Evolutionary conservation across 2,888 invertebrate species (phyloP), one percentile per base, ranked within the genome.

Genomic region (Hydroisotoma schaefferi): DNA sequence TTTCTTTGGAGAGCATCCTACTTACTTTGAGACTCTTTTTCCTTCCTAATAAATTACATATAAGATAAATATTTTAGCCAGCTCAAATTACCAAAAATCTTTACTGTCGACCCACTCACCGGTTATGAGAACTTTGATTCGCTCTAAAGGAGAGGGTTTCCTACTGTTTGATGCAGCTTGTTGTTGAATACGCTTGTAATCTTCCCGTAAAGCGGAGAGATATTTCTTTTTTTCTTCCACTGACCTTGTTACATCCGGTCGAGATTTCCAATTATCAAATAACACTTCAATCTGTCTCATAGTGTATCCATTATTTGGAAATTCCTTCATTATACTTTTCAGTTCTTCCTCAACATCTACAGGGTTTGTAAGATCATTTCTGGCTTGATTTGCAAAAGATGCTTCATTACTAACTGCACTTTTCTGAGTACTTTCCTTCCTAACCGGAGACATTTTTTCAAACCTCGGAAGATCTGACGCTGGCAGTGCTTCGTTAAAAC

Each of bases 221-320:
- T 90, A 88, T 55, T 88, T 87, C 75, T 76, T 75, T 74, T 90
- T 90, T 70, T 91, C 90, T 74, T 87, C 87, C 72, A 89, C 83
- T 1, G 90, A 90, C 73, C 87, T 88, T 73, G 89, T 88, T 0
- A 91, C 90, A 76, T 91, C 91, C 73, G 90, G 89, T 58, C 91
- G 82, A 72, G 88, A 89, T 74, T 85, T 85, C 92, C 92, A 92
- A 74, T 87, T 87, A 76, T 88, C 87, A 1, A 92, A 91, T 53
- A 92, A 79, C 71, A 87, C 84, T 76, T 91, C 91, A 0, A 90
- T 88, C 78, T 91, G 90, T 0, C 85, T 82, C 74, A 92, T 88
- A 0, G 88, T 87, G 69, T 90, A 87, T 0, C 61, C 56, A 74
- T 91, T 90, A 74, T 90, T 90, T 76, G 92, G 91, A 74, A 90